Conservation (phyloP, 2,797 vertebrate genomes). For the Phalloptychus januarius region DNA sequence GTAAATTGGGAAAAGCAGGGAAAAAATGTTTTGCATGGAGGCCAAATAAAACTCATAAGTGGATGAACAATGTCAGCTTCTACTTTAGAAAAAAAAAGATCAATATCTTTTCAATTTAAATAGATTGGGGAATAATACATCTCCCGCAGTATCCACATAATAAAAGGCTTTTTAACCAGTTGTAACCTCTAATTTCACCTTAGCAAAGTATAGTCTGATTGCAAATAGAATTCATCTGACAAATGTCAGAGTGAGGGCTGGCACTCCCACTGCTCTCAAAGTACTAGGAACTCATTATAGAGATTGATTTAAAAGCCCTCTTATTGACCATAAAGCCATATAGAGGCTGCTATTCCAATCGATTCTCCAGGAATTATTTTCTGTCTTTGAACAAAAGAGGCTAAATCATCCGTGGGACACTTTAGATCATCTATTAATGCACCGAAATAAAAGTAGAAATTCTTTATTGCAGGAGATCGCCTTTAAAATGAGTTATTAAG, state of each 20-base stretch:
- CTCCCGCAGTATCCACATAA: conserved; percentile 8
- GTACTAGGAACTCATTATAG: conserved; percentile 80
- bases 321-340: conserved; percentile 79
- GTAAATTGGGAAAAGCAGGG: conserved; percentile 39
- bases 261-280: conserved; percentile 74
- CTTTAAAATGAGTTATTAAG: conserved; percentile 7
- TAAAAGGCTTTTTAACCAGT: conserved; percentile 52
- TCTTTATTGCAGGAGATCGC: conserved; percentile 23
- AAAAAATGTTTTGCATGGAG: conserved; percentile 33
- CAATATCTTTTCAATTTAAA: conserved; percentile 45
- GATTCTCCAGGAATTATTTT: conserved; percentile 77
- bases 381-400: conserved; percentile 71
- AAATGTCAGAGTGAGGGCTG: conserved; percentile 67
- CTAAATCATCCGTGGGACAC: conserved; percentile 69
- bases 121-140: conserved; percentile 17
- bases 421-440: conserved; percentile 65
- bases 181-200: conserved; percentile 49
- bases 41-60: conserved; percentile 48
- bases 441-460: conserved; percentile 52
- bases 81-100: conserved; percentile 37
- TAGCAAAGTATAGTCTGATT: conserved; percentile 54
- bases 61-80: conserved; percentile 37
- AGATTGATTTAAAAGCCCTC: conserved; percentile 82
- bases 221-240: conserved; percentile 78
- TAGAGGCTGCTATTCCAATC: conserved; percentile 71